phyloP scores from a whole-genome alignment of 2,113 vertebrate species.

The Cephalopholis sonnerati region DNA sequence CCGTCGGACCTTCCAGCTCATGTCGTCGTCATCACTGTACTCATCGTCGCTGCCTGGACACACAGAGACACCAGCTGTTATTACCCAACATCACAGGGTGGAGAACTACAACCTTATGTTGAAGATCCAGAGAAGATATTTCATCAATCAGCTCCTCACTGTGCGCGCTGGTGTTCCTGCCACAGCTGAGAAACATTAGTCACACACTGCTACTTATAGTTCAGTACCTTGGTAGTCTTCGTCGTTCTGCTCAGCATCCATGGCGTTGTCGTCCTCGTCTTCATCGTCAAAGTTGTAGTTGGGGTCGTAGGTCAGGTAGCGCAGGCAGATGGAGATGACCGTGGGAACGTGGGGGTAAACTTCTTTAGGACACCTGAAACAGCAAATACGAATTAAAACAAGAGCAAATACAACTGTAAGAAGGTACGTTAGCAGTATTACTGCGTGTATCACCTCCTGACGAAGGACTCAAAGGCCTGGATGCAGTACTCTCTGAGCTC shows the following conservation, averaged over 20 bases:
- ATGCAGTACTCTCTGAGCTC: slow-evolving; percentile 98
- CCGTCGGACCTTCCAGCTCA: slow-evolving; percentile 99
- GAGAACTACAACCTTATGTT: too few relatives aligned
- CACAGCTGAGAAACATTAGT: too few relatives aligned
- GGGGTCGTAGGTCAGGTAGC: slow-evolving; percentile 98
- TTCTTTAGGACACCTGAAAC: slow-evolving; percentile 95
- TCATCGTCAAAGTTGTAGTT: slow-evolving; percentile 99
- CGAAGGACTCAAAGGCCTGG: slow-evolving; percentile 99
- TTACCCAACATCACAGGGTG: too few relatives aligned
- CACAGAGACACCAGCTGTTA: not conserved
- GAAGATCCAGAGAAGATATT: too few relatives aligned
- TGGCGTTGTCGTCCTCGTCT: slow-evolving; percentile 98
- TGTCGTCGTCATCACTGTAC: slow-evolving; percentile 98
- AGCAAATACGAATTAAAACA: not conserved
- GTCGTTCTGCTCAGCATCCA: slow-evolving; percentile 97
- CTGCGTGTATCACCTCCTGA: slow-evolving; percentile 87
- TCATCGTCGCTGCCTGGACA: slow-evolving; percentile 95
- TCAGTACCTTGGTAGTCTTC: slow-evolving; percentile 96
- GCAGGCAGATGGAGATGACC: slow-evolving; percentile 98
- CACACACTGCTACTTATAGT: not conserved
- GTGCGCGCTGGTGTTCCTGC: too few relatives aligned
- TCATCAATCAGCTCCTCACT: too few relatives aligned
- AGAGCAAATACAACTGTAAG: accelerated
- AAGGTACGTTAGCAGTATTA: not conserved
- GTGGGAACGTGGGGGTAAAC: slow-evolving; percentile 98